A percentile compares a stretch with the other conserved stretches of the same genome.
These are phyloP conservation scores for Cliona cf. orientalis DNA, from an alignment of 37 sponge, comb jelly and placozoan genomes.

Conservation along the genomic window DNA sequence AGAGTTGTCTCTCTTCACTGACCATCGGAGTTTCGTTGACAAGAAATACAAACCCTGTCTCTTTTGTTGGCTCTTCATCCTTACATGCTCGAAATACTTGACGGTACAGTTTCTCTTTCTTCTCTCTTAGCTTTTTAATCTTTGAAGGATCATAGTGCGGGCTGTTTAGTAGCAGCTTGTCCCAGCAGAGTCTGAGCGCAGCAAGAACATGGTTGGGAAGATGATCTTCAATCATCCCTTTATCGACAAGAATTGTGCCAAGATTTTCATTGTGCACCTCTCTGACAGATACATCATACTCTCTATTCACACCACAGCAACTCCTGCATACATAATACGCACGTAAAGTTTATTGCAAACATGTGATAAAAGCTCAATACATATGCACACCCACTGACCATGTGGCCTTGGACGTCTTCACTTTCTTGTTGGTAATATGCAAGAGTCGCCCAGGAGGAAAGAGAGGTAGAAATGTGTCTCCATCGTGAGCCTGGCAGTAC, in stretches of 20 bases:
- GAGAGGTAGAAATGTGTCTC: not conserved
- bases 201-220: conserved; percentile 49
- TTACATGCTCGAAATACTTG: too few relatives aligned
- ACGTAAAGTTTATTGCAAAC: too few relatives aligned
- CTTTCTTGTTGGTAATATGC: not conserved
- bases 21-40: too few relatives aligned
- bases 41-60: too few relatives aligned
- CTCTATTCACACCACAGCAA: too few relatives aligned
- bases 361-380: too few relatives aligned
- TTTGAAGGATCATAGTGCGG: not conserved
- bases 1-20: too few relatives aligned
- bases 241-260: conserved; percentile 30
- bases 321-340: too few relatives aligned
- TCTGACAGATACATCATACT: not conserved
- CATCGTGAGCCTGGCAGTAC: not conserved
- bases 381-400: not conserved
- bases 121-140: too few relatives aligned
- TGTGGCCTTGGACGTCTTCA: not conserved
- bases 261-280: conserved; percentile 30
- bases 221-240: conserved; percentile 57
- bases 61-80: too few relatives aligned
- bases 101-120: too few relatives aligned
- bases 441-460: not conserved
- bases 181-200: not conserved
- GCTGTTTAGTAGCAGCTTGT: not conserved